Evolutionary conservation across 2,113 vertebrate species (phyloP).

Genomic region (Peromyscus polionotus): DNA sequence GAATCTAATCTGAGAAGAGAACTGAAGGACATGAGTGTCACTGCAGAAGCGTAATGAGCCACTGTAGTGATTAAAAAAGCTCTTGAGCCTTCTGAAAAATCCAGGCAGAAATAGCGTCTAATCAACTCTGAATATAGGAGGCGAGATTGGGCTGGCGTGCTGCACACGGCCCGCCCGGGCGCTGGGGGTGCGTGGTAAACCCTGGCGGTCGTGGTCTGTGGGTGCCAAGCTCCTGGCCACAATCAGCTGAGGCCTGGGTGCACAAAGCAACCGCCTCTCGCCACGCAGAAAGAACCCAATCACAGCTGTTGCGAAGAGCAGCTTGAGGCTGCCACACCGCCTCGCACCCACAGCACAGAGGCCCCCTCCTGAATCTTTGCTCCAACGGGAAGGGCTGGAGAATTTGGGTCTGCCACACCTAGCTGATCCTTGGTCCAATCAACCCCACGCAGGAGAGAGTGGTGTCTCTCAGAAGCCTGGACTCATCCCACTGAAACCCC

Average conservation of each 20-base stretch:
- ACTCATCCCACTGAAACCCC: background rate
- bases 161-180: slow-evolving; percentile 88
- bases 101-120: slow-evolving; percentile 92
- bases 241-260: slow-evolving; percentile 86
- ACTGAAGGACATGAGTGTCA: slow-evolving; percentile 97
- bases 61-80: slow-evolving; percentile 95
- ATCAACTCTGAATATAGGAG: slow-evolving; percentile 93
- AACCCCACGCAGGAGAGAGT: background rate
- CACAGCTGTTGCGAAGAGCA: slow-evolving; percentile 86
- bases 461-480: background rate
- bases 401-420: background rate
- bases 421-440: background rate
- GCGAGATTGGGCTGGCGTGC: slow-evolving; percentile 91
- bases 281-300: slow-evolving; percentile 86
- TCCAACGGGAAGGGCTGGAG: background rate
- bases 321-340: slow-evolving; percentile 75
- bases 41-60: slow-evolving; percentile 92
- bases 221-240: slow-evolving; percentile 85
- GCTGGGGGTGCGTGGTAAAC: slow-evolving; percentile 90
- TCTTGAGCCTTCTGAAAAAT: slow-evolving; percentile 92
- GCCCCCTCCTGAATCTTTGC: slow-evolving; percentile 67
- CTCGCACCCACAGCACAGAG: slow-evolving; percentile 45
- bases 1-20: slow-evolving; percentile 93
- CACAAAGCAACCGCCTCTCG: slow-evolving; percentile 87
- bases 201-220: slow-evolving; percentile 85